Percentiles rank a stretch among this genome's conserved stretches.
Conservation (phyloP, 2,888 invertebrate species). For the Malthinus flaveolus region DNA sequence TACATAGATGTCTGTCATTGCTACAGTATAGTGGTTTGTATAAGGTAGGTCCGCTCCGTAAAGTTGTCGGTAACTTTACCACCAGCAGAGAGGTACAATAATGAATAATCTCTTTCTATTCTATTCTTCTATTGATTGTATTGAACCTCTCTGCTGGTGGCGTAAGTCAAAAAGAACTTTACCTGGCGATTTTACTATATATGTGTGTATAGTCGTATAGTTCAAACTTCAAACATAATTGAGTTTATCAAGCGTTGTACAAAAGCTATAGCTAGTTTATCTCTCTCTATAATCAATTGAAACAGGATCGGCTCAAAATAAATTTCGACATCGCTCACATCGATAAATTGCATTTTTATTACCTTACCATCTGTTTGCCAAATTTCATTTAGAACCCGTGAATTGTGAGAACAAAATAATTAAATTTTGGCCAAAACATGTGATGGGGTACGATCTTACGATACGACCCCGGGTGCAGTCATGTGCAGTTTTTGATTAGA, state of each 20-base stretch:
- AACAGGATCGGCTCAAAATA: conserved; percentile 10
- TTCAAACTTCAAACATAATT: conserved; percentile 11
- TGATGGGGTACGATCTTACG: conserved; percentile 28
- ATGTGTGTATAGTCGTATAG: too few relatives aligned
- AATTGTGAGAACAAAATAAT: conserved; percentile 16
- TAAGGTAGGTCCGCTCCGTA: background rate
- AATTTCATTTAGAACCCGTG: conserved; percentile 1
- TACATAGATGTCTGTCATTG: too few relatives aligned
- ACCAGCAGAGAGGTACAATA: too few relatives aligned
- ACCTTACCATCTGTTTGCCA: background rate
- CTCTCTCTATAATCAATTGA: conserved; percentile 10
- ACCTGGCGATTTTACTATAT: too few relatives aligned
- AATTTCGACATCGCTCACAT: background rate
- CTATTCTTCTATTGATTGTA: too few relatives aligned
- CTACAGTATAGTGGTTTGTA: background rate
- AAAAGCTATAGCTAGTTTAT: conserved; percentile 8
- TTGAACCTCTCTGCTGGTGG: too few relatives aligned
- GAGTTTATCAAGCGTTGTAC: conserved; percentile 14
- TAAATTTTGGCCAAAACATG: conserved; percentile 19
- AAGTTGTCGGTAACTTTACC: too few relatives aligned
- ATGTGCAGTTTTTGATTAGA: conserved; percentile 51
- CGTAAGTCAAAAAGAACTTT: too few relatives aligned
- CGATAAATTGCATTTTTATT: background rate
- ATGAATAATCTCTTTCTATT: too few relatives aligned
- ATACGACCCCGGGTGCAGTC: conserved; percentile 43